Evolutionary conservation across 2,888 invertebrate species (phyloP).

Genomic region (Atethmia centrago): DNA sequence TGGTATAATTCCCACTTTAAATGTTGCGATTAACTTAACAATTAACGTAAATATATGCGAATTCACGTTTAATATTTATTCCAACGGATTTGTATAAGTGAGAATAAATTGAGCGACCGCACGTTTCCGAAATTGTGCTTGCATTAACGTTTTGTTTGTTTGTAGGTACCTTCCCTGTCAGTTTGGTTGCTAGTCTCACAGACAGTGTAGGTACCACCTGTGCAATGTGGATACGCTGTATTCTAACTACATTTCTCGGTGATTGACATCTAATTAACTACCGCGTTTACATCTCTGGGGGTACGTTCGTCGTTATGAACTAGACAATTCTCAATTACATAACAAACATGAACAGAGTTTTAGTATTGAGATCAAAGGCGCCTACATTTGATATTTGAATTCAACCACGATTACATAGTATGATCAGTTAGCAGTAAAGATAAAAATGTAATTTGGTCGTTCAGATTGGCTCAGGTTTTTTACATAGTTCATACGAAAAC

Average conservation of each 20-base stretch:
- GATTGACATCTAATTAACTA: constrained; percentile 62
- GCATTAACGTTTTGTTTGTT: constrained; percentile 27
- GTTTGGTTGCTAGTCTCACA: constrained; percentile 21
- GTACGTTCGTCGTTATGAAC: constrained; percentile 23
- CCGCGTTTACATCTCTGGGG: constrained; percentile 41
- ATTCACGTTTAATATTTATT: constrained; percentile 53
- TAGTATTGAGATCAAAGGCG: constrained; percentile 14
- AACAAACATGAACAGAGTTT: constrained; percentile 19
- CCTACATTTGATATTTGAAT: constrained; percentile 20
- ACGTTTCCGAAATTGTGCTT: constrained; percentile 33
- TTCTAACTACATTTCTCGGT: constrained; percentile 55
- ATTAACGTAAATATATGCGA: constrained; percentile 57
- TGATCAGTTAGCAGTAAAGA: constrained; percentile 30
- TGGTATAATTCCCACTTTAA: constrained; percentile 43
- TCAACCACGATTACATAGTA: constrained; percentile 21
- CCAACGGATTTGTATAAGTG: constrained; percentile 39
- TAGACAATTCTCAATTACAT: constrained; percentile 42
- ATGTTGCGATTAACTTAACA: constrained; percentile 53
- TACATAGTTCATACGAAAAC: constrained; percentile 26
- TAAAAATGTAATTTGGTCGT: constrained; percentile 47
- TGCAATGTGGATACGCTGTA: constrained; percentile 36
- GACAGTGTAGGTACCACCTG: constrained; percentile 33
- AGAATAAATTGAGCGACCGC: constrained; percentile 25
- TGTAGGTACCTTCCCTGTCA: constrained; percentile 2
- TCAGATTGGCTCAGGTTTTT: constrained; percentile 21